A percentile compares a stretch with the other conserved stretches of the same genome.
Conservation (phyloP, 1,140 invertebrate genomes). For the Drosophila eugracilis region DNA sequence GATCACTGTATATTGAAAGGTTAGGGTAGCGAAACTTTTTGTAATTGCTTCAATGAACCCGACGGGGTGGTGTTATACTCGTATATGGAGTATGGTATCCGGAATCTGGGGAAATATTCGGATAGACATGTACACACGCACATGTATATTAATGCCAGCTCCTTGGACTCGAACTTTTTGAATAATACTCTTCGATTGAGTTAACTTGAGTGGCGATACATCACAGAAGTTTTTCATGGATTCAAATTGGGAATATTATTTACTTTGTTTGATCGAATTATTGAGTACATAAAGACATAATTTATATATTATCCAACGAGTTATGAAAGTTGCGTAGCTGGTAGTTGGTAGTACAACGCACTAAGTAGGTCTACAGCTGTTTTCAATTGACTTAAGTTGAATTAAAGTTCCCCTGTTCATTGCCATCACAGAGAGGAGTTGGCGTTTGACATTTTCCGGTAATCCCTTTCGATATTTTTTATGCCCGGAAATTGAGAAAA, state of each 20-base stretch:
- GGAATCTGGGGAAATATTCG: neutral
- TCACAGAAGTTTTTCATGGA: neutral
- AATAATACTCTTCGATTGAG: conserved; percentile 19
- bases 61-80: neutral
- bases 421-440: neutral
- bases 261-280: neutral
- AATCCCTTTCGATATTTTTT: neutral
- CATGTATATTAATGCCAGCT: neutral
- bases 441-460: neutral
- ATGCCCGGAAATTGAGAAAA: neutral
- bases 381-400: conserved; percentile 4
- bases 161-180: conserved; percentile 24
- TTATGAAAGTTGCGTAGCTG: too few relatives aligned
- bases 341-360: too few relatives aligned
- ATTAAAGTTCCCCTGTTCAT: neutral
- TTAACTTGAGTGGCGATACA: conserved; percentile 18
- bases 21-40: conserved; percentile 37
- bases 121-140: neutral
- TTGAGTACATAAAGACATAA: neutral
- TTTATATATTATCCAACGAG: neutral
- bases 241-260: neutral
- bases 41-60: conserved; percentile 34
- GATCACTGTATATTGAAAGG: conserved; percentile 40
- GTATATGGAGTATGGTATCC: neutral
- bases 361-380: too few relatives aligned